These are phyloP conservation scores for Aphelinus atriplicis DNA, from an alignment of 1,140 invertebrate genomes.

Conservation along the genomic window DNA sequence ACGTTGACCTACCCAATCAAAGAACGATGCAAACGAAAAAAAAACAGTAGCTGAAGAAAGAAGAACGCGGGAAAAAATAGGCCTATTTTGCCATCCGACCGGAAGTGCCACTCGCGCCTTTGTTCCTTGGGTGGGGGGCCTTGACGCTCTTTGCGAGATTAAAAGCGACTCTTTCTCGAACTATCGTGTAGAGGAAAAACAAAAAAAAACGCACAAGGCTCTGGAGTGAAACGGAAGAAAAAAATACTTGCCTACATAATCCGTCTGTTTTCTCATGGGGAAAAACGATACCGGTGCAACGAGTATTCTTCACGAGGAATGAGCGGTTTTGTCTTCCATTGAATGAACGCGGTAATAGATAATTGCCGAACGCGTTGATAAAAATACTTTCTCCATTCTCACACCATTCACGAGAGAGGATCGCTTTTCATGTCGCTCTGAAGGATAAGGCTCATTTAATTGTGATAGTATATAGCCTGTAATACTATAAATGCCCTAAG, in stretches of 20 bases:
- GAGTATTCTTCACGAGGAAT: slow-evolving; percentile 35
- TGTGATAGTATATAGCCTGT: slow-evolving; percentile 63
- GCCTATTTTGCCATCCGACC: slow-evolving; percentile 28
- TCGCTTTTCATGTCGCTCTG: slow-evolving; percentile 52
- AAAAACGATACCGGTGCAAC: slow-evolving; percentile 18
- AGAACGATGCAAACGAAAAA: not conserved
- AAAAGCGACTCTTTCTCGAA: slow-evolving; percentile 44
- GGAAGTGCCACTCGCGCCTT: slow-evolving; percentile 40
- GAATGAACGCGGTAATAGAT: slow-evolving; percentile 38
- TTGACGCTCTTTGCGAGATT: slow-evolving; percentile 40
- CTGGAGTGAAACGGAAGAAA: not conserved
- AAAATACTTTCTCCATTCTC: not conserved
- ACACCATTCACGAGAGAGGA: slow-evolving; percentile 32
- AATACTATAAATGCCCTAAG: slow-evolving; percentile 54
- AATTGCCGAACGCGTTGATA: slow-evolving; percentile 17
- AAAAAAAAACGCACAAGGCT: slow-evolving; percentile 29
- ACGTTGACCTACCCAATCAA: not conserved
- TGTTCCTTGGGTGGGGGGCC: slow-evolving; percentile 40
- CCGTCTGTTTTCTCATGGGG: not conserved
- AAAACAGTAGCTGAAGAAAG: slow-evolving; percentile 10
- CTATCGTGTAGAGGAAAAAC: not conserved
- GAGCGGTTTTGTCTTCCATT: slow-evolving; percentile 51
- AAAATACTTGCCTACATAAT: not conserved
- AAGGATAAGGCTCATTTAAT: slow-evolving; percentile 53
- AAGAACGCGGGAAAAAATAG: slow-evolving; percentile 22